A percentile compares a stretch with the other conserved stretches of the same genome.
phyloP scores from a whole-genome alignment of 2,888 invertebrate genomes.

The Nemurella pictetii region DNA sequence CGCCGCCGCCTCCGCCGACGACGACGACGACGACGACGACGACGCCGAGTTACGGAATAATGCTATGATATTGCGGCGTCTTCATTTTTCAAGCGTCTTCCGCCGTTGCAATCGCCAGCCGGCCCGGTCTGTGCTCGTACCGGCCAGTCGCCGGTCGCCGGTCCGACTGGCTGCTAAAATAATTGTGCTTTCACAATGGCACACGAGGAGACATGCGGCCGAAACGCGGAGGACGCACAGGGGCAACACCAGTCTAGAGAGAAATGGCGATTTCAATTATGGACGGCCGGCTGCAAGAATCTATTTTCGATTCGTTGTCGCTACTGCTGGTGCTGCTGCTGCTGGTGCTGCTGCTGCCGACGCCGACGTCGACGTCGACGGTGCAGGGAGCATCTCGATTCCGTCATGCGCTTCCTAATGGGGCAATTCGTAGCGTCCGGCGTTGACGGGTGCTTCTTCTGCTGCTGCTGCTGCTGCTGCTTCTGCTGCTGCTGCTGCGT shows the following conservation, averaged over 20 bases:
- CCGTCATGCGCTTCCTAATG: not conserved
- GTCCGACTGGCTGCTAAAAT: not conserved
- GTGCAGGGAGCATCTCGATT: not conserved
- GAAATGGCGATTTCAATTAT: not conserved
- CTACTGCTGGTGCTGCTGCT: not conserved
- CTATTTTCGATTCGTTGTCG: not conserved
- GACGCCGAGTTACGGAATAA: slow-evolving; percentile 41
- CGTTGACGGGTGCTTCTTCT: not conserved
- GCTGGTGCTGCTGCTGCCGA: not conserved
- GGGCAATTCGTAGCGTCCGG: no score
- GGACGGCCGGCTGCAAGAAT: not conserved
- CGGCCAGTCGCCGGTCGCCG: not conserved
- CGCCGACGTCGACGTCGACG: not conserved
- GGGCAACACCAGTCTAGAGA: not conserved
- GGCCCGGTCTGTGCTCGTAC: not conserved
- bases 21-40: slow-evolving; percentile 40
- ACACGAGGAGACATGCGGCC: not conserved
- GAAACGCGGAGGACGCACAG: not conserved
- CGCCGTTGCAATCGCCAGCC: not conserved
- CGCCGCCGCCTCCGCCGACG: no score
- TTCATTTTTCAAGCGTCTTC: not conserved
- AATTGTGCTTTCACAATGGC: not conserved
- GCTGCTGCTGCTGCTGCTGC: no score
- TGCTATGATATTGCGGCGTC: slow-evolving; percentile 45
- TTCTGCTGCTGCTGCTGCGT: no score